These are phyloP conservation scores for Chiroxiphia lanceolata DNA, from an alignment of 2,797 vertebrate genomes.

Conservation along the genomic window DNA sequence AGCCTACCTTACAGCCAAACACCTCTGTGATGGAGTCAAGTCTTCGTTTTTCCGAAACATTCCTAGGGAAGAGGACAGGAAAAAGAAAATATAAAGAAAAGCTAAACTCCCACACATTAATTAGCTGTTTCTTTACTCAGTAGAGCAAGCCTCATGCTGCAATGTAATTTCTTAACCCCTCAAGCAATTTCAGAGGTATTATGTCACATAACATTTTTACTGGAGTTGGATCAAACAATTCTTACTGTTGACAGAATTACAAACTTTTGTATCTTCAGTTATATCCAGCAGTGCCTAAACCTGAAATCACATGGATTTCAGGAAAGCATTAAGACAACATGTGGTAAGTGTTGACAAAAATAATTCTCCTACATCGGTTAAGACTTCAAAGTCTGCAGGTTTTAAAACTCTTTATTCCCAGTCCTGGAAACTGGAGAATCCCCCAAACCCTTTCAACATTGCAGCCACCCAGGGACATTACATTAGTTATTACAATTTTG, in stretches of 20 bases:
- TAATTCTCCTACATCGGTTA: neutral
- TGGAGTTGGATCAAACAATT: neutral
- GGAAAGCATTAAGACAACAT: neutral
- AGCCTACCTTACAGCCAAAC: constrained; percentile 93
- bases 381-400: neutral
- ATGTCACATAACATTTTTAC: neutral
- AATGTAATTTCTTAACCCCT: neutral
- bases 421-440: neutral
- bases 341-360: neutral
- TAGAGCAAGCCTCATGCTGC: neutral
- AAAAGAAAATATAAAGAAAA: constrained; percentile 14
- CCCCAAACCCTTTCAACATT: neutral
- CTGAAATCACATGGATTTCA: neutral
- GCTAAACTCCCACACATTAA: neutral
- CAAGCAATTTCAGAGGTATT: neutral
- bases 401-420: neutral
- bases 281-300: neutral
- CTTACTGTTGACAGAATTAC: neutral
- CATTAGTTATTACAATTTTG: neutral
- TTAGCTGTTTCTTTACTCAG: neutral
- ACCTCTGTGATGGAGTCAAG: constrained; percentile 86
- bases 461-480: neutral
- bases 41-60: constrained; percentile 89
- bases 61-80: constrained; percentile 74
- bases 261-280: neutral